Evolutionary conservation across 1,140 invertebrate species (phyloP), one percentile per base, ranked within the genome.

Genomic region (Drosophila micromelanica): DNA sequence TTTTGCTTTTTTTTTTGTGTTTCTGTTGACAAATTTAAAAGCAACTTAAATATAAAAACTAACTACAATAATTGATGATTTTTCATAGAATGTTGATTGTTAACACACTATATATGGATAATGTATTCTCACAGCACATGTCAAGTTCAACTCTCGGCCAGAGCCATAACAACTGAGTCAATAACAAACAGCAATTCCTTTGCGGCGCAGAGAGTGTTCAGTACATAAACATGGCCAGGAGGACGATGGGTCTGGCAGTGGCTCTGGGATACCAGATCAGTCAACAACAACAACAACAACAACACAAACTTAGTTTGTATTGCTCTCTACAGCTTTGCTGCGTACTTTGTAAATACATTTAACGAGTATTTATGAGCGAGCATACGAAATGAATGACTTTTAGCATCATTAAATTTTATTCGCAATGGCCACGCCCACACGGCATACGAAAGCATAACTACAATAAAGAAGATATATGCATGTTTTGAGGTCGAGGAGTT

Each of bases 301-400:
- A 32, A 46, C 9, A 63, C 17, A 20, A 27, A 15, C 46, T 63
- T 35, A 69, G 55, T 78, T 78, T 78, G 74, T 54, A 81, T 59
- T 73, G 78, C 78, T 57, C 78, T 57, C 42, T 73, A 80, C 60
- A 80, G 62, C 61, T 59, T 54, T 43, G 49, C 51, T 46, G 51
- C 51, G 51, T 48, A 65, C 78, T 82, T 78, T 76, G 80, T 71
- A 82, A 82, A 82, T 78, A 82, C 75, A 82, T 82, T 82, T 82
- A 78, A 82, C 75, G 75, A 78, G 80, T 82, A 82, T 82, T 82
- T 82, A 82, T 82, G 80, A 82, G 80, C 56, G 80, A 71, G 80
- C 80, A 82, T 84, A 78, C 75, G 71, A 82, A 82, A 82, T 82
- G 80, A 82, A 82, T 84, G 80, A 82, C 80, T 82, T 82, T 70